Base-by-base conservation (phyloP, 1,140 invertebrate genomes). In the Sycophaga agraensis region DNA sequence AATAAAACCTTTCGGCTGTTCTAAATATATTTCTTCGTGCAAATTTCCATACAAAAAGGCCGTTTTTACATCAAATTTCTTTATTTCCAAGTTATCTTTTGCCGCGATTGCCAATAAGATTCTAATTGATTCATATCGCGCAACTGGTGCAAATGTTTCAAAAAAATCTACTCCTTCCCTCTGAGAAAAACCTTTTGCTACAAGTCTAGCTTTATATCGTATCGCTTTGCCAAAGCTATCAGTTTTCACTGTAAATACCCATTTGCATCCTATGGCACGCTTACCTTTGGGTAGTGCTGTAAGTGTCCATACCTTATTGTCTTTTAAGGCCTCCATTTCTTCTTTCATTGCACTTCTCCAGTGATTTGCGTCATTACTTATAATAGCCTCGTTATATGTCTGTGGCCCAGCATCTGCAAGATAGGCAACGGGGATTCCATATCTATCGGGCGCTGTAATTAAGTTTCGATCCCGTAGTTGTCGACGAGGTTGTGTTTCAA, bases 261-360 rank as follows among this genome's bases (percentile, higher is more conserved):
- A 61, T 14, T 59, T 61, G 9, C 34, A 57, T 0, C 24, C 55
- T 5, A 65, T 58, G 0, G 37, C 28, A 5, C 31, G 42, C 14
- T 42, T 34, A 48, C 49, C 51, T 24, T 26, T 11, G 12, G 64
- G 62, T n/a, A 48, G n/a, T n/a, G 39, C n/a, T 5, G 56, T 68
- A 2, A 80, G n/a, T 21, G 49, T 63, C 71, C 69, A 82, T 1
- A 72, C 73, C 8, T 45, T 35, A 56, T 73, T 73, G 21, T 62
- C 35, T 0, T 63, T 1, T 34, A 73, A 65, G n/a, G 69, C 54
- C 9, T 67, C 11, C 7, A 77, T 56, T 66, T 79, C 75, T 26
- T 74, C 66, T 8, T 59, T 8, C 49, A 78, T 79, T 7, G 77
- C 79, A 34, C 59, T 49, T 46, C 70, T 66, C 78, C 79, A 81